These are phyloP conservation scores for Microctenopoma steveboyesi DNA, from an alignment of 2,797 vertebrate species.

Conservation along the genomic window DNA sequence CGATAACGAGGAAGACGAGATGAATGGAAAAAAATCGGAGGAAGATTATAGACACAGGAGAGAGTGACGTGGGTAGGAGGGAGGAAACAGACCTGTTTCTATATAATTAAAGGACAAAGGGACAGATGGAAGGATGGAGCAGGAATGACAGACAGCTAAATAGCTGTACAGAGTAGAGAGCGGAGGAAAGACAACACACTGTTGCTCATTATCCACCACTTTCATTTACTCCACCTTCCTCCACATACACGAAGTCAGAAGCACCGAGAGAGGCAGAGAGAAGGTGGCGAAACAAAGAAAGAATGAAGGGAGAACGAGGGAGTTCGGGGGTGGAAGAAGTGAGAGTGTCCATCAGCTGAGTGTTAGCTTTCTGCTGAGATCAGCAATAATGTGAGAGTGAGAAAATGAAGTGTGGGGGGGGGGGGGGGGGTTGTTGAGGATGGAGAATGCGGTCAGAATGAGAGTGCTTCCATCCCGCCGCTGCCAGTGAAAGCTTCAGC, in stretches of 20 bases:
- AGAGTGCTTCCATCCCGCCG: conserved; percentile 58
- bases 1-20: not conserved
- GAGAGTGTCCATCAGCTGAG: conserved; percentile 74
- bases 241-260: conserved; percentile 7
- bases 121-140: conserved; percentile 9
- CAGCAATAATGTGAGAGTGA: conserved; percentile 67
- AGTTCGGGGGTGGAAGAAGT: conserved; percentile 27
- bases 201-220: not conserved
- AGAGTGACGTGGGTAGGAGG: conserved; percentile 34
- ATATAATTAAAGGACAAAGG: conserved; percentile 17
- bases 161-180: too few species aligned
- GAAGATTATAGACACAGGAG: conserved; percentile 28
- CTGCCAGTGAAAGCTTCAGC: conserved; percentile 51
- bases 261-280: not conserved
- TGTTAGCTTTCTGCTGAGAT: conserved; percentile 77
- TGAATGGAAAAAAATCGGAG: conserved; percentile 45
- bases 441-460: conserved; percentile 65
- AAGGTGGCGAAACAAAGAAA: not conserved
- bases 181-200: not conserved
- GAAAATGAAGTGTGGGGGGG: conserved; percentile 59
- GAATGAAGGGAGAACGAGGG: conserved; percentile 12
- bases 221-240: conserved; percentile 11
- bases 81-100: conserved; percentile 19
- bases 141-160: not conserved
- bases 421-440: conserved; percentile 22